These are phyloP conservation scores for Sarcophaga variegata DNA, from an alignment of 2,888 invertebrate species.

Conservation along the genomic window DNA sequence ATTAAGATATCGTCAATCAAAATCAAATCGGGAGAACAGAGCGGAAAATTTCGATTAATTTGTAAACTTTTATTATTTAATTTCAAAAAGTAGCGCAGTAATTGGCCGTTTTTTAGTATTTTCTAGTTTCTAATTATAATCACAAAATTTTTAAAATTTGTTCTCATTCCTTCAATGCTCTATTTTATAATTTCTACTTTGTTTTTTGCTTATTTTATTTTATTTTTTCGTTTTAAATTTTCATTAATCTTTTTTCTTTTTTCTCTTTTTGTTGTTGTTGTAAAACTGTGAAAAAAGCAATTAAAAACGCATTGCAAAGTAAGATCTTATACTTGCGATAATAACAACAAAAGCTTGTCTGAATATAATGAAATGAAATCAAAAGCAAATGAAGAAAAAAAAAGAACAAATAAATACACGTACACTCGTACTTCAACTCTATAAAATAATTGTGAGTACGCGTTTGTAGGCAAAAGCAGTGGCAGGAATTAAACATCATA, in stretches of 20 bases:
- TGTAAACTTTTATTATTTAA: too few relatives aligned
- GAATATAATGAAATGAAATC: constrained; percentile 44
- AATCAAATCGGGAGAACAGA: too few relatives aligned
- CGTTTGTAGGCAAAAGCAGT: constrained; percentile 43
- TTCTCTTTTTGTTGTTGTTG: constrained; percentile 60
- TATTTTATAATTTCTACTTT: not conserved
- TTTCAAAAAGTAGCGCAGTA: too few relatives aligned
- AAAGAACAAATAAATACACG: constrained; percentile 62
- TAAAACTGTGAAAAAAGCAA: constrained; percentile 70
- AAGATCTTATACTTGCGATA: constrained; percentile 67
- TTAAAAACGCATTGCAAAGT: constrained; percentile 72
- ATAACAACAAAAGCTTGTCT: constrained; percentile 64
- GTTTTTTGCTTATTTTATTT: not conserved
- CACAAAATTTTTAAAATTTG: not conserved
- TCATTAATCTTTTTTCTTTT: constrained; percentile 69
- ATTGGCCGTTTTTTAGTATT: too few relatives aligned
- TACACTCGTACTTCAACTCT: constrained; percentile 59
- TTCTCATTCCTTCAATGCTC: constrained; percentile 18
- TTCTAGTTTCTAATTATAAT: too few relatives aligned
- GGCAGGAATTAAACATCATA: not conserved
- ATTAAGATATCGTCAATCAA: too few relatives aligned
- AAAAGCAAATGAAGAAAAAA: constrained; percentile 38
- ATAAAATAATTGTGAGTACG: constrained; percentile 69
- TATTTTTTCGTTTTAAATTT: constrained; percentile 45
- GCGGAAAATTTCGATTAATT: too few relatives aligned